Conservation (phyloP, 2,888 invertebrate species). For the Eupithecia subfuscata region DNA sequence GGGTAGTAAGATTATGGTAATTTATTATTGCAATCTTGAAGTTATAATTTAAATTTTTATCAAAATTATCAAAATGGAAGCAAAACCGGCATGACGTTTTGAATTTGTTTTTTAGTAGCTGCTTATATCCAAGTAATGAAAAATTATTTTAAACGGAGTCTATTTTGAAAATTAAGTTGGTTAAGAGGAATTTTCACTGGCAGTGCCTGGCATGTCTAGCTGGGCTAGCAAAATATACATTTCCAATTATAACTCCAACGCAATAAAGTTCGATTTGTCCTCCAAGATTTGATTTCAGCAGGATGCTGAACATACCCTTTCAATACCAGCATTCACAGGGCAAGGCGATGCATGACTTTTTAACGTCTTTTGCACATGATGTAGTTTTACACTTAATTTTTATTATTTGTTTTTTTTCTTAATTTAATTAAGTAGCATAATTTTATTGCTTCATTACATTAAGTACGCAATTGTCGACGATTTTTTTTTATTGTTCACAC, state of each 20-base stretch:
- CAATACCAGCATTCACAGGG: no score
- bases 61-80: neutral
- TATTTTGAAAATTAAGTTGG: neutral
- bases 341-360: no score
- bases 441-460: no score
- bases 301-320: no score
- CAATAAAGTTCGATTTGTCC: neutral
- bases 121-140: neutral
- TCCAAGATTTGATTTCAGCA: neutral
- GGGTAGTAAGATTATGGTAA: neutral
- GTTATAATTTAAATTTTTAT: neutral
- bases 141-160: neutral
- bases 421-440: no score
- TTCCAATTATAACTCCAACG: neutral
- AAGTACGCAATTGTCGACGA: no score
- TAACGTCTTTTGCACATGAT: no score
- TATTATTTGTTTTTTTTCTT: no score
- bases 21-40: neutral
- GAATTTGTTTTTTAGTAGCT: neutral
- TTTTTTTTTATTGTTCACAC: no score
- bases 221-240: neutral
- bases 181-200: neutral
- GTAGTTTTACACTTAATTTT: no score
- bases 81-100: neutral
- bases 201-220: neutral